phyloP scores from a whole-genome alignment of 2,113 vertebrate species.

The Anhinga anhinga region DNA sequence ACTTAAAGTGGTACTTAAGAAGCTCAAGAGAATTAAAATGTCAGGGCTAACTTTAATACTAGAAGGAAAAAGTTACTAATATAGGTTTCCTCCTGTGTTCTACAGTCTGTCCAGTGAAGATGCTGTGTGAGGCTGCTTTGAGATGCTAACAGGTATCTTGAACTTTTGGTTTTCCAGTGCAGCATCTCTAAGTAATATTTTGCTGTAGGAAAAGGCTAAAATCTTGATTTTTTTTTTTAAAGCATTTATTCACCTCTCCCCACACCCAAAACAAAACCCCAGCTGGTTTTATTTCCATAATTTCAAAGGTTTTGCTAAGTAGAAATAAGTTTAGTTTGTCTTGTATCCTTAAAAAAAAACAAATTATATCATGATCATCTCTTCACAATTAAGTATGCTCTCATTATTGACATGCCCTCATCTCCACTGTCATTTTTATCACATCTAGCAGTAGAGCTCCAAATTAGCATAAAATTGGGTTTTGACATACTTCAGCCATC shows the following conservation, averaged over 20 bases:
- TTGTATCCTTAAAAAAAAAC: not conserved
- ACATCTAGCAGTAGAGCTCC: not conserved
- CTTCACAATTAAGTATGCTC: slow-evolving; percentile 21
- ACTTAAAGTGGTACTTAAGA: slow-evolving; percentile 23
- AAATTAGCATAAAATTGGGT: slow-evolving; percentile 11
- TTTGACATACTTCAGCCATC: slow-evolving; percentile 3
- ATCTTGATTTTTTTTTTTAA: not conserved
- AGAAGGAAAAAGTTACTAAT: slow-evolving; percentile 69
- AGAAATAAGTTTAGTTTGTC: slow-evolving; percentile 8
- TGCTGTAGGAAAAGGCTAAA: slow-evolving; percentile 57
- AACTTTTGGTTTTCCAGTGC: slow-evolving; percentile 69
- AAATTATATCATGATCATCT: slow-evolving; percentile 28
- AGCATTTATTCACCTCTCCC: slow-evolving; percentile 36
- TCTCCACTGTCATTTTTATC: slow-evolving; percentile 52
- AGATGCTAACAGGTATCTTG: slow-evolving; percentile 70
- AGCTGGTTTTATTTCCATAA: slow-evolving; percentile 31
- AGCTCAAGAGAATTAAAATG: slow-evolving; percentile 55
- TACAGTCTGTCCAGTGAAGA: slow-evolving; percentile 71
- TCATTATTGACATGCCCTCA: slow-evolving; percentile 48
- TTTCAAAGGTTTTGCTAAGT: not conserved
- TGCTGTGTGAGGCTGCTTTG: slow-evolving; percentile 70
- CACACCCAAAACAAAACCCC: not conserved
- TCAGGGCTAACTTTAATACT: slow-evolving; percentile 58
- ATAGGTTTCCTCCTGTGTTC: slow-evolving; percentile 72
- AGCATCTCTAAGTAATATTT: slow-evolving; percentile 69